phyloP scores from a whole-genome alignment of 2,888 invertebrate species.

The Himalopsyche anomala region DNA sequence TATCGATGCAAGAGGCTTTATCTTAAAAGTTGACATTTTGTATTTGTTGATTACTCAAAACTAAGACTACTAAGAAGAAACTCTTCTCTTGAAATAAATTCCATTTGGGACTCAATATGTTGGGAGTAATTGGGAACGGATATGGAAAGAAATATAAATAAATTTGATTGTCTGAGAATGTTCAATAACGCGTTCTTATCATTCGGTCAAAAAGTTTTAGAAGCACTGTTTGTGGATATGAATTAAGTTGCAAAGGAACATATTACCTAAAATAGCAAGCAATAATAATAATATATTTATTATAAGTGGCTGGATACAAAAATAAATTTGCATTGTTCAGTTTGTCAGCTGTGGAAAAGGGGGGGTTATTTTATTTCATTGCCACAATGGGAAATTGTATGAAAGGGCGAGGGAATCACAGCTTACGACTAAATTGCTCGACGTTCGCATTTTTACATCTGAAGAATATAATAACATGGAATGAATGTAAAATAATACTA shows the following conservation, averaged over 20 bases:
- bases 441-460: not conserved
- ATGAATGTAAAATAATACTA: not conserved
- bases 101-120: too few relatives aligned
- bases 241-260: conserved; percentile 32
- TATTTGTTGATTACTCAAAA: too few relatives aligned
- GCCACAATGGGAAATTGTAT: conserved; percentile 48
- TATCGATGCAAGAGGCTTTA: too few relatives aligned
- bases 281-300: conserved; percentile 51
- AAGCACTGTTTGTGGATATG: not conserved
- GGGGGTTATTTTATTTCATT: conserved; percentile 34
- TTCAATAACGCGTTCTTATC: too few relatives aligned
- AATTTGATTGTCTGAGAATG: too few relatives aligned
- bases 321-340: conserved; percentile 61
- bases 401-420: conserved; percentile 19
- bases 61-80: too few relatives aligned
- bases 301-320: conserved; percentile 62
- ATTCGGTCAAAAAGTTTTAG: not conserved
- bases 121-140: too few relatives aligned
- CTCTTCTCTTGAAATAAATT: too few relatives aligned
- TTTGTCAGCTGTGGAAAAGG: conserved; percentile 41
- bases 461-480: not conserved
- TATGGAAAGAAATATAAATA: too few relatives aligned
- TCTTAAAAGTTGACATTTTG: too few relatives aligned
- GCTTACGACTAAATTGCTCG: not conserved
- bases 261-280: not conserved